phyloP scores from a whole-genome alignment of 2,888 invertebrate genomes.

The Leptodirus hochenwartii region DNA sequence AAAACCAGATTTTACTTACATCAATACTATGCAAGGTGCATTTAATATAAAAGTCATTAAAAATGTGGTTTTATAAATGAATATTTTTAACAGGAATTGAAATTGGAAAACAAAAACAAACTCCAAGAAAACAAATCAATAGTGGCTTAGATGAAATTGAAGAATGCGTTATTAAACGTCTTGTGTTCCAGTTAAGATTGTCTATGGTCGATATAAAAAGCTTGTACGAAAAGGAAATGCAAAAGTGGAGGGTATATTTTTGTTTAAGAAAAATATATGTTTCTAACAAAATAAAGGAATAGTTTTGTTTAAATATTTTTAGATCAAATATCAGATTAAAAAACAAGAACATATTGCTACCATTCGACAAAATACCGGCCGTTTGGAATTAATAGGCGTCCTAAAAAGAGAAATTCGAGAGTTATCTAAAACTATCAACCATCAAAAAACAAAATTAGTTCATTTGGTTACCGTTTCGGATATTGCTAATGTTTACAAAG shows the following conservation, averaged over 20 bases:
- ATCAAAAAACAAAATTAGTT: constrained; percentile 22
- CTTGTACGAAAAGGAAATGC: constrained; percentile 28
- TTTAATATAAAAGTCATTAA: too few species aligned
- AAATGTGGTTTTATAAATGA: too few species aligned
- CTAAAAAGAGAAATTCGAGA: constrained; percentile 34
- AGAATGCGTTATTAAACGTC: constrained; percentile 34
- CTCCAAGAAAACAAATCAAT: too few species aligned
- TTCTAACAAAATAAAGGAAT: constrained; percentile 8
- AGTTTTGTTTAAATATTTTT: constrained; percentile 11
- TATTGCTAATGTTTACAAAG: constrained; percentile 19
- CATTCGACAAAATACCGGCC: constrained; percentile 34
- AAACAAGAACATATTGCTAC: constrained; percentile 27
- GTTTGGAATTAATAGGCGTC: constrained; percentile 33
- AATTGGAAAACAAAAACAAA: too few species aligned
- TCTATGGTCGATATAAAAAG: constrained; percentile 28
- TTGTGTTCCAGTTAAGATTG: constrained; percentile 35
- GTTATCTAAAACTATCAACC: constrained; percentile 25
- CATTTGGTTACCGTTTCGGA: constrained; percentile 17
- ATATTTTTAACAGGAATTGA: too few species aligned
- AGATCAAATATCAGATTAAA: constrained; percentile 21
- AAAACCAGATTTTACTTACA: too few species aligned
- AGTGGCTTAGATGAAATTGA: constrained; percentile 36
- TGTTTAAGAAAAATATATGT: too few species aligned
- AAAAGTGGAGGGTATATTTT: constrained; percentile 23
- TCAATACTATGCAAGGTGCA: too few species aligned